Evolutionary conservation across 2,797 vertebrate species (phyloP).

Genomic region (Hephaestus fuliginosus): DNA sequence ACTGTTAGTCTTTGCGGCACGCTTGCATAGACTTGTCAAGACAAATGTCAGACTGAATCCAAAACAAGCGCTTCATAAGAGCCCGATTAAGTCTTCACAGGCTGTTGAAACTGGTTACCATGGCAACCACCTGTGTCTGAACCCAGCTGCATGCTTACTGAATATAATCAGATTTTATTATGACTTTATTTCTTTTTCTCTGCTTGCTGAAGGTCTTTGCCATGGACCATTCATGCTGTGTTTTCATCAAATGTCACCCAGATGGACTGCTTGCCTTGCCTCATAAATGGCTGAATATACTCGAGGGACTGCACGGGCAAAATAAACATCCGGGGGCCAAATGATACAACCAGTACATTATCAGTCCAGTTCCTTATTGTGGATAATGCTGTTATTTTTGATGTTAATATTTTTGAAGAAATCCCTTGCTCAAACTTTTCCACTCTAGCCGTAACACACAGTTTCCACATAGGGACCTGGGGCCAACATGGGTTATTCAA

Average conservation of each 20-base stretch:
- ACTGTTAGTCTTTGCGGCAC: slow-evolving; percentile 2
- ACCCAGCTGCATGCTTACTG: slow-evolving; percentile 2
- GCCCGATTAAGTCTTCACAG: slow-evolving; percentile 25
- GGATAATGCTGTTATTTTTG: neutral
- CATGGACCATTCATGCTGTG: neutral
- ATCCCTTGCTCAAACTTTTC: neutral
- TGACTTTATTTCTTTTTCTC: slow-evolving; percentile 2
- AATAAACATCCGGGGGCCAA: slow-evolving; percentile 28
- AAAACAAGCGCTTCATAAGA: slow-evolving; percentile 35
- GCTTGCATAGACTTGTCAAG: slow-evolving; percentile 31
- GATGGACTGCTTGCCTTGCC: slow-evolving; percentile 20
- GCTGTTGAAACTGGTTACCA: slow-evolving; percentile 45
- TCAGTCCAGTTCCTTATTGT: neutral
- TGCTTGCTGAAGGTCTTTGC: neutral
- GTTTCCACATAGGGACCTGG: neutral
- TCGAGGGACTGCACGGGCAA: slow-evolving; percentile 1
- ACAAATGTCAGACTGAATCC: slow-evolving; percentile 36
- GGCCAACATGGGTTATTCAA: neutral
- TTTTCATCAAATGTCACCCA: slow-evolving; percentile 27
- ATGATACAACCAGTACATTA: neutral
- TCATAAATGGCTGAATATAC: slow-evolving; percentile 16
- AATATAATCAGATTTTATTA: slow-evolving; percentile 34
- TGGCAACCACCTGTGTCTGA: slow-evolving; percentile 41
- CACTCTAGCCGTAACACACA: slow-evolving; percentile 7
- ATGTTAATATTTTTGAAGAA: neutral